A percentile compares a stretch with the other conserved stretches of the same genome.
Evolutionary conservation across 2,888 invertebrate species (phyloP).

Genomic region (Aricia artaxerxes): DNA sequence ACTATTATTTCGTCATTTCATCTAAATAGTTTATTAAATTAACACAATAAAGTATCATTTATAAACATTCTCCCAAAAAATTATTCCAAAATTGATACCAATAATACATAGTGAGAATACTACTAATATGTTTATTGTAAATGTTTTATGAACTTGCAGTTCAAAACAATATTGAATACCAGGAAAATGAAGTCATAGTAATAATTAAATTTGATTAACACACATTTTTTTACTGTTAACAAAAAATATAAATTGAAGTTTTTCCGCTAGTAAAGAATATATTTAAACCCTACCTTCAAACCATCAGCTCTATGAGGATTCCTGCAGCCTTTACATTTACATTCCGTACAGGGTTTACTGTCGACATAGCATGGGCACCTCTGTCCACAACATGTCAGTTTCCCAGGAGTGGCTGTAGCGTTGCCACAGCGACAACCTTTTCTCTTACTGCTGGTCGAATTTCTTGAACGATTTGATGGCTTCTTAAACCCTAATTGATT

Average conservation of each 20-base stretch:
- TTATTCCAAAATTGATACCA: too few species aligned
- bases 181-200: background rate
- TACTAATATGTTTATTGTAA: background rate
- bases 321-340: slow-evolving; percentile 95
- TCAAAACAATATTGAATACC: background rate
- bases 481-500: slow-evolving; percentile 72
- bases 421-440: slow-evolving; percentile 95
- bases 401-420: slow-evolving; percentile 93
- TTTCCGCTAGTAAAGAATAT: background rate
- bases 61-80: too few species aligned
- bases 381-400: slow-evolving; percentile 95
- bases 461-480: slow-evolving; percentile 70
- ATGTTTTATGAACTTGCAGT: background rate
- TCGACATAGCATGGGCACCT: slow-evolving; percentile 96
- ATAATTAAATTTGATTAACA: background rate
- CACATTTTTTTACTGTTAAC: background rate
- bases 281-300: slow-evolving; percentile 81
- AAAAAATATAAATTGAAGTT: background rate
- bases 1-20: too few species aligned
- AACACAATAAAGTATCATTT: too few species aligned
- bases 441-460: slow-evolving; percentile 75
- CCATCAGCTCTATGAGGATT: slow-evolving; percentile 93
- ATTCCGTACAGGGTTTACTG: slow-evolving; percentile 92
- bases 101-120: too few species aligned
- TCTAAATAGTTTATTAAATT: too few species aligned